A percentile compares a stretch with the other conserved stretches of the same genome.
Evolutionary conservation across 2,888 invertebrate species (phyloP).

Genomic region (Aromia moschata): DNA sequence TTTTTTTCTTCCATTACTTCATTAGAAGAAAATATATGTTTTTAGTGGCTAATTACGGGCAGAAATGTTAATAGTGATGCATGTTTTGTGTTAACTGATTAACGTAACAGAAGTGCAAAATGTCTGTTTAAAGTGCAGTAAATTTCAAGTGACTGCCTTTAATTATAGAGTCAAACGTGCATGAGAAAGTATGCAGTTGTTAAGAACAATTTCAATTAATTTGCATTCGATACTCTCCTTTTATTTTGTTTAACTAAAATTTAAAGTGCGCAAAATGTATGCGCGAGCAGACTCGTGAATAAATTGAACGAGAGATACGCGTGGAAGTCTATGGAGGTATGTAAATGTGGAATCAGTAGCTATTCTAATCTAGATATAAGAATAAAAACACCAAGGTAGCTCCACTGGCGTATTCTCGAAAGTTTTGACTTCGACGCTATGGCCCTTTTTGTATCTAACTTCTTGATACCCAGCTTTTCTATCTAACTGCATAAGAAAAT

Average conservation of each 20-base stretch:
- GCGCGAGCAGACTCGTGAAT: slow-evolving; percentile 52
- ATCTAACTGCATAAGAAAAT: slow-evolving; percentile 55
- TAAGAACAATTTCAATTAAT: slow-evolving; percentile 61
- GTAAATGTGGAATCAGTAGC: slow-evolving; percentile 60
- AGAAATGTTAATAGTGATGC: slow-evolving; percentile 36
- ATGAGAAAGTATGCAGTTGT: slow-evolving; percentile 54
- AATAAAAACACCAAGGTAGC: slow-evolving; percentile 38
- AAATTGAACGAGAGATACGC: slow-evolving; percentile 52
- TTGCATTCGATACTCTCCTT: slow-evolving; percentile 57
- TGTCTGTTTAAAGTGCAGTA: slow-evolving; percentile 43
- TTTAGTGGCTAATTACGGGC: no score
- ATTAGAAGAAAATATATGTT: no score
- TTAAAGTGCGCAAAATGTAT: slow-evolving; percentile 57
- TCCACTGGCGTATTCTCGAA: slow-evolving; percentile 26
- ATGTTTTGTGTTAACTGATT: slow-evolving; percentile 41
- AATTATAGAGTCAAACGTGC: slow-evolving; percentile 53
- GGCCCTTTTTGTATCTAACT: slow-evolving; percentile 27
- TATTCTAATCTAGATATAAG: slow-evolving; percentile 58
- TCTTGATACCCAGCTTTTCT: slow-evolving; percentile 38
- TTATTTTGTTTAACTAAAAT: slow-evolving; percentile 55
- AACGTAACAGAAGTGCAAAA: slow-evolving; percentile 46
- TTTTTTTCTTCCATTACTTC: no score
- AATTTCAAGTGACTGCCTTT: slow-evolving; percentile 45
- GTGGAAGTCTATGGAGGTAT: slow-evolving; percentile 58
- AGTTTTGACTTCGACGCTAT: slow-evolving; percentile 26